These are phyloP conservation scores for Lysandra coridon DNA, from an alignment of 2,888 invertebrate genomes.

Conservation along the genomic window DNA sequence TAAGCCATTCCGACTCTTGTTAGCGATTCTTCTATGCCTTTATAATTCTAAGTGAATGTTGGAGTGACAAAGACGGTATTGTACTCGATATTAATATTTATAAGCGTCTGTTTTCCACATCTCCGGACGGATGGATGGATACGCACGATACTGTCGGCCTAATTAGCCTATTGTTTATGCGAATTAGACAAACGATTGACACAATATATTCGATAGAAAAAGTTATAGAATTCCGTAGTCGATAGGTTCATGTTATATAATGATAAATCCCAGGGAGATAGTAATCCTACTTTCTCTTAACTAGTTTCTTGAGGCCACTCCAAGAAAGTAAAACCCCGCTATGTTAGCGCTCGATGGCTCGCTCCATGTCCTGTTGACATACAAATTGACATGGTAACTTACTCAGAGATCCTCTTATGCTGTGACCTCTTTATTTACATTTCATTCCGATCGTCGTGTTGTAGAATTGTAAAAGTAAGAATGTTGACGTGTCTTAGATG, in stretches of 20 bases:
- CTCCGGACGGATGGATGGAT: conserved; percentile 73
- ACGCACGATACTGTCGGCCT: conserved; percentile 72
- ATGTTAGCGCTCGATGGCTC: conserved; percentile 61
- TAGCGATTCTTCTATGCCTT: conserved; percentile 74
- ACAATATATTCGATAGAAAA: conserved; percentile 16
- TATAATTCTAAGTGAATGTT: conserved; percentile 77
- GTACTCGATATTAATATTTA: conserved; percentile 76
- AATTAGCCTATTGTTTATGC: conserved; percentile 71
- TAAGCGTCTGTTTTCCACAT: conserved; percentile 74
- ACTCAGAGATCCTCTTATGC: conserved; percentile 59
- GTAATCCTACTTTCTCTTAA: conserved; percentile 79
- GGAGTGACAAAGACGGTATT: conserved; percentile 74
- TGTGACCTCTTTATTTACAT: conserved; percentile 30
- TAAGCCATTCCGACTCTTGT: conserved; percentile 75
- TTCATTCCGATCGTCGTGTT: conserved; percentile 33
- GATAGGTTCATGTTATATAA: conserved; percentile 60
- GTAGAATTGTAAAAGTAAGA: conserved; percentile 5
- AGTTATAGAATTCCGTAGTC: conserved; percentile 32
- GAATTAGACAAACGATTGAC: conserved; percentile 51
- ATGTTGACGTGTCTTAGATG: not conserved
- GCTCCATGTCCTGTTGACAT: conserved; percentile 77
- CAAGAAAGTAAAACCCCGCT: conserved; percentile 80
- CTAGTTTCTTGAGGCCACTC: conserved; percentile 76
- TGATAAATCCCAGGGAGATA: conserved; percentile 66
- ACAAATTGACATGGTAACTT: conserved; percentile 71